Conservation (phyloP, 2,113 vertebrate genomes). For the Poecilia latipinna region DNA sequence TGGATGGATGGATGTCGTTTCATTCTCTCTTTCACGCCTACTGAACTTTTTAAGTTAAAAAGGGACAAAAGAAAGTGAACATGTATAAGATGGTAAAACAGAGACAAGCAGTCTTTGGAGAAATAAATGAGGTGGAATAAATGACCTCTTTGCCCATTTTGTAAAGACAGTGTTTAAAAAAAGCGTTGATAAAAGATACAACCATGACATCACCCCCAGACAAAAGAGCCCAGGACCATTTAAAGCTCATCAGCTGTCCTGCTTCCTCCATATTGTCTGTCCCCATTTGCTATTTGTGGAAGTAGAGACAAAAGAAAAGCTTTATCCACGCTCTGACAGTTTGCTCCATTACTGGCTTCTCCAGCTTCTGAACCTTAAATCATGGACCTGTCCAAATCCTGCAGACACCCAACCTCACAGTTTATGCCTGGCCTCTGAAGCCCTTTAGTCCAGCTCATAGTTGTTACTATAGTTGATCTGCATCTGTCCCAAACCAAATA, state of each 20-base stretch:
- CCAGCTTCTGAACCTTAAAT: conserved; percentile 42
- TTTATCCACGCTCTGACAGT: conserved; percentile 18
- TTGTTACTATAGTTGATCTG: conserved; percentile 25
- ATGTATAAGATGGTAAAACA: conserved; percentile 23
- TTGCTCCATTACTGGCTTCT: conserved; percentile 25
- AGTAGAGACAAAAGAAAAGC: conserved; percentile 14
- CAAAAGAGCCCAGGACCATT: conserved; percentile 72
- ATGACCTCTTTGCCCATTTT: conserved; percentile 56
- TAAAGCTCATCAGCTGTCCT: conserved; percentile 76
- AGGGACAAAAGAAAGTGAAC: conserved; percentile 59
- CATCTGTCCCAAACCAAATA: conserved; percentile 27
- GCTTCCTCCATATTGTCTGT: conserved; percentile 64
- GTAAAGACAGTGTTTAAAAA: conserved; percentile 72
- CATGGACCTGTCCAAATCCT: background rate
- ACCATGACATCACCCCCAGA: conserved; percentile 83
- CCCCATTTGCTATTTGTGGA: conserved; percentile 32
- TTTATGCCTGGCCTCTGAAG: conserved; percentile 7
- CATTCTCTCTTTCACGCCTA: conserved; percentile 9
- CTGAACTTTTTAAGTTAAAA: conserved; percentile 57
- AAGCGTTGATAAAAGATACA: conserved; percentile 61
- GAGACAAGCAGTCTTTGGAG: conserved; percentile 13
- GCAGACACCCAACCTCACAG: background rate
- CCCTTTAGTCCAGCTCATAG: background rate
- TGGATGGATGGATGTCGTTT: too few relatives aligned
- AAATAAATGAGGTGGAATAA: conserved; percentile 31